A percentile compares a stretch with the other conserved stretches of the same genome.
Conservation (phyloP, 2,888 invertebrate genomes). For the Platycheirus albimanus region DNA sequence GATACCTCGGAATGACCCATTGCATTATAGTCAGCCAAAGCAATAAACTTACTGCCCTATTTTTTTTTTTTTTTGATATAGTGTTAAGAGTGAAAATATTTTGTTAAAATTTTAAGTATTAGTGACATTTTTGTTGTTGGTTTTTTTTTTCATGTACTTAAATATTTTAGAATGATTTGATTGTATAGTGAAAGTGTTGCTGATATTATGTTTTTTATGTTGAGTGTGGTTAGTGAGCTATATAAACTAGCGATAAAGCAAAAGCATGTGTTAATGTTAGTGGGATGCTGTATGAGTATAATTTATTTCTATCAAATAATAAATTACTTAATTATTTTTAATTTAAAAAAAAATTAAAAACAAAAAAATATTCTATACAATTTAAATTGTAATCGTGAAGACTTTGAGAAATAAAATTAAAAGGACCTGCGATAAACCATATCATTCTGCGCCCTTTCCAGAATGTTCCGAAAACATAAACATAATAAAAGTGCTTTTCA, state of each 20-base stretch:
- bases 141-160: not conserved
- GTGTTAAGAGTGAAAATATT: constrained; percentile 57
- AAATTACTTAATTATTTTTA: not conserved
- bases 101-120: constrained; percentile 43
- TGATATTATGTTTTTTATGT: not conserved
- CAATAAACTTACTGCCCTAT: constrained; percentile 92
- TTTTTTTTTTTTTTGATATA: constrained; percentile 31
- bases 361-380: not conserved
- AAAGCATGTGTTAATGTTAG: not conserved
- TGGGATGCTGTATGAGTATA: not conserved
- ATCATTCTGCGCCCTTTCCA: too few species aligned
- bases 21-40: constrained; percentile 96
- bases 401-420: too few species aligned
- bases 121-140: constrained; percentile 30
- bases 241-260: not conserved
- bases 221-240: constrained; percentile 5
- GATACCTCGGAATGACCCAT: constrained; percentile 95
- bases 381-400: too few species aligned
- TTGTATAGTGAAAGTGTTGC: not conserved
- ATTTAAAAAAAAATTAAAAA: not conserved
- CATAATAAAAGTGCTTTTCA: too few species aligned
- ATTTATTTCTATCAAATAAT: not conserved
- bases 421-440: too few species aligned
- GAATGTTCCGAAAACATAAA: too few species aligned
- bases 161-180: not conserved